These are phyloP conservation scores for Phrynosoma platyrhinos DNA, from an alignment of 2,113 vertebrate species.

Conservation along the genomic window DNA sequence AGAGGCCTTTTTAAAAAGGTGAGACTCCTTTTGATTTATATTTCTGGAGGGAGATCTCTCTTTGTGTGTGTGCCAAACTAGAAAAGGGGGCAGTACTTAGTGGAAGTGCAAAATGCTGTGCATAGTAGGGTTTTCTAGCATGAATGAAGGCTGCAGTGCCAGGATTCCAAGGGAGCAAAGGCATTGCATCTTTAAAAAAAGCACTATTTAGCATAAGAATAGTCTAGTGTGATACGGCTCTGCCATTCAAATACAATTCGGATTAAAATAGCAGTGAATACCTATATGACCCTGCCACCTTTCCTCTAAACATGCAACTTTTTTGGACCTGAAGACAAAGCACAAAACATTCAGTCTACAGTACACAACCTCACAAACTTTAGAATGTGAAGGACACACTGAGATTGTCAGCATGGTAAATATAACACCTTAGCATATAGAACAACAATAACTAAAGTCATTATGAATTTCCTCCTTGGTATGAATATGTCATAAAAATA, in stretches of 20 bases:
- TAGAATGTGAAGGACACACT: constrained; percentile 55
- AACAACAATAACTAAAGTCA: constrained; percentile 34
- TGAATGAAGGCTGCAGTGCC: too few relatives aligned
- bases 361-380: constrained; percentile 56
- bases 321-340: constrained; percentile 20
- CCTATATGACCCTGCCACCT: neutral
- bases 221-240: too few relatives aligned
- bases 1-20: too few relatives aligned
- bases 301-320: neutral
- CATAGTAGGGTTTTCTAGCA: too few relatives aligned
- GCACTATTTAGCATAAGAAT: too few relatives aligned
- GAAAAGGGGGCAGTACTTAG: too few relatives aligned
- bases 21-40: too few relatives aligned
- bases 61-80: too few relatives aligned
- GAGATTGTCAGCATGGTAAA: constrained; percentile 60
- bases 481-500: constrained; percentile 68
- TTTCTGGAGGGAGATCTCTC: too few relatives aligned
- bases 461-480: constrained; percentile 54
- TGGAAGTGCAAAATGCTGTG: too few relatives aligned
- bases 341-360: constrained; percentile 32
- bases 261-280: constrained; percentile 31
- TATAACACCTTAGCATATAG: constrained; percentile 56
- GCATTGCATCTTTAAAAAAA: too few relatives aligned
- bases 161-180: too few relatives aligned
- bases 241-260: neutral